Evolutionary conservation across 2,888 invertebrate genomes (phyloP).

Genomic region (Strigamia maritima): DNA sequence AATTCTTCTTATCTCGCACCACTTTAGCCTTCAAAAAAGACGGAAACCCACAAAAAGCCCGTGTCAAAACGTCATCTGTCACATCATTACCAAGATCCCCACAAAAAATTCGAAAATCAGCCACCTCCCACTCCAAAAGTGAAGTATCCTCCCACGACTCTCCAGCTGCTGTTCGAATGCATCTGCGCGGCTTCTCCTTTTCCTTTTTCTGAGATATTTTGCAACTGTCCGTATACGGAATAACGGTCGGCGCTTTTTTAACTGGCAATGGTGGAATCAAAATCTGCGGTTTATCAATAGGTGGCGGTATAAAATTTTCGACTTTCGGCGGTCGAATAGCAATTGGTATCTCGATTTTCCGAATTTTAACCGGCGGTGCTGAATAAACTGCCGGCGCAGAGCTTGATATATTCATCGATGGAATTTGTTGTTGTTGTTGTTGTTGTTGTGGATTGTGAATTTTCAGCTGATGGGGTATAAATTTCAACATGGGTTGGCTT

Average conservation of each 20-base stretch:
- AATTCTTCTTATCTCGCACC: slow-evolving; percentile 89
- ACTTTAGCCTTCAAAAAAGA: slow-evolving; percentile 94
- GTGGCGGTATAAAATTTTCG: slow-evolving; percentile 25
- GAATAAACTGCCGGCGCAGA: slow-evolving; percentile 43
- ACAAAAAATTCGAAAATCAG: slow-evolving; percentile 86
- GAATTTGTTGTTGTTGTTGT: neutral
- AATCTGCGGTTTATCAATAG: neutral
- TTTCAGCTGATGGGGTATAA: slow-evolving; percentile 65
- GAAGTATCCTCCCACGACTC: slow-evolving; percentile 95
- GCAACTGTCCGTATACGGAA: neutral
- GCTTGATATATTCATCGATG: neutral
- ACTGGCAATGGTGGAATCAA: slow-evolving; percentile 36
- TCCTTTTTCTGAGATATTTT: slow-evolving; percentile 44
- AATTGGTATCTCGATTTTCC: neutral
- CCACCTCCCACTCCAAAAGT: slow-evolving; percentile 88
- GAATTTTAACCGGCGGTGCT: slow-evolving; percentile 43
- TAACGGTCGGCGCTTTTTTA: slow-evolving; percentile 40
- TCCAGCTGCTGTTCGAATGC: slow-evolving; percentile 87
- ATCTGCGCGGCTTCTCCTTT: slow-evolving; percentile 65
- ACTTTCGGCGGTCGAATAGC: slow-evolving; percentile 2
- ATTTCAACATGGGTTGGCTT: slow-evolving; percentile 56
- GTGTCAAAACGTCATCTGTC: slow-evolving; percentile 91
- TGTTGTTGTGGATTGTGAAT: neutral
- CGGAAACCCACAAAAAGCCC: slow-evolving; percentile 90
- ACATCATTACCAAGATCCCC: slow-evolving; percentile 99